Evolutionary conservation across 2,113 vertebrate genomes (phyloP), one percentile per base, ranked within the genome.

Genomic region (Perca fluviatilis): DNA sequence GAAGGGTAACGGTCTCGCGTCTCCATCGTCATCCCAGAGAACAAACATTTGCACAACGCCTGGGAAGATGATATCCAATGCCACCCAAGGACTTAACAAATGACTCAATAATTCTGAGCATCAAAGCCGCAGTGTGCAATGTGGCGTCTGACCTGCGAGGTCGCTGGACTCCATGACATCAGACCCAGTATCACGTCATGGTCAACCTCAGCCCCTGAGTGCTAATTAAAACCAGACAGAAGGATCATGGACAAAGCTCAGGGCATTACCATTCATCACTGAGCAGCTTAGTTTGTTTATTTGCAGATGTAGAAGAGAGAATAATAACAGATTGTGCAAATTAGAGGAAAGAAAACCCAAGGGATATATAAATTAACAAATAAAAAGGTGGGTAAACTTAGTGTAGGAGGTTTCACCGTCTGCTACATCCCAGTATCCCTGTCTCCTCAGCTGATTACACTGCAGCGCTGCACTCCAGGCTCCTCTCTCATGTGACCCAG

Each of bases 221-320:
- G 89, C 92, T 95, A 95, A 95, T 95, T 93, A 95, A 91, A 90
- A 91, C 87, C 94, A 95, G 93, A 92, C 86, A 85, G 78, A 83
- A 83, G 90, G 90, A 92, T 87, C 85, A 76, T 50, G 85, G 88
- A 93, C 85, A 84, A 89, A 89, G 89, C 92, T 91, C 85, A 80
- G 83, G 85, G 89, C 86, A 85, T 92, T 92, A 89, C 85, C 85
- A 88, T 91, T 90, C 90, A 93, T 91, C 91, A 91, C 88, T 1
- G 90, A 85, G 85, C 36, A 60, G 89, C 88, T 90, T 88, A 86
- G 67, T 80, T 92, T 93, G 90, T 93, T 92, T 92, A 91, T 92
- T 91, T 87, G 86, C 92, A 91, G 92, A 92, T 87, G 88, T 85
- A 89, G 89, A 79, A 64, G 54, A 67, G 74, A 90, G 84, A 89